phyloP scores from a whole-genome alignment of 2,888 invertebrate species.

The Apotomis capreana region DNA sequence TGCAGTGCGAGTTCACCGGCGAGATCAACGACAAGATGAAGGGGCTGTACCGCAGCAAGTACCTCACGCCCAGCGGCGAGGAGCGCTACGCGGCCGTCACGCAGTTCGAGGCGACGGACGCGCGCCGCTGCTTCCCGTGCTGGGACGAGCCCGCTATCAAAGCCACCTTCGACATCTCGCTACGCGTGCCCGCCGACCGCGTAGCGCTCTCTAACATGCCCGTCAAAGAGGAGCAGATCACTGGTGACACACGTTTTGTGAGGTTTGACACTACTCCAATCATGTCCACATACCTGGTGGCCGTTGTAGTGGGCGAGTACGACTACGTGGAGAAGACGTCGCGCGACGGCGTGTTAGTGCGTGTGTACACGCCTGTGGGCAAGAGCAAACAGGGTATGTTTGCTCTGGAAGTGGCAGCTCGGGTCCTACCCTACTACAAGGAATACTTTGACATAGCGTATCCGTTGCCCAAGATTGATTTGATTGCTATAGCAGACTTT shows the following conservation, averaged over 20 bases:
- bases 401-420: constrained; percentile 95
- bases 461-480: constrained; percentile 97
- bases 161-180: constrained; percentile 95
- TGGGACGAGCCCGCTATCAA: constrained; percentile 99
- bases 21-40: constrained; percentile 96
- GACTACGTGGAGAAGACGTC: constrained; percentile 95
- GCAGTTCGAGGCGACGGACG: constrained; percentile 96
- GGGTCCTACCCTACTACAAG: constrained; percentile 96
- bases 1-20: constrained; percentile 91
- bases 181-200: constrained; percentile 91
- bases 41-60: constrained; percentile 97
- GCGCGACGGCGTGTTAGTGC: constrained; percentile 90
- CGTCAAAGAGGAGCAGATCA: constrained; percentile 76
- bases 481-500: constrained; percentile 98
- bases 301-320: constrained; percentile 97
- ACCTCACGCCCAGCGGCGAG: constrained; percentile 88
- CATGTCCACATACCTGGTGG: constrained; percentile 98
- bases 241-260: constrained; percentile 81
- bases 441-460: constrained; percentile 97
- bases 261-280: constrained; percentile 93
- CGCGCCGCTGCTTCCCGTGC: constrained; percentile 97
- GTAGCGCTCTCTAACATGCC: constrained; percentile 98
- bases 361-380: constrained; percentile 94
- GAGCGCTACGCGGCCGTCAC: constrained; percentile 94
- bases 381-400: constrained; percentile 96